These are phyloP conservation scores for Onchidella celtica DNA, from an alignment of 2,888 invertebrate genomes.

Conservation along the genomic window DNA sequence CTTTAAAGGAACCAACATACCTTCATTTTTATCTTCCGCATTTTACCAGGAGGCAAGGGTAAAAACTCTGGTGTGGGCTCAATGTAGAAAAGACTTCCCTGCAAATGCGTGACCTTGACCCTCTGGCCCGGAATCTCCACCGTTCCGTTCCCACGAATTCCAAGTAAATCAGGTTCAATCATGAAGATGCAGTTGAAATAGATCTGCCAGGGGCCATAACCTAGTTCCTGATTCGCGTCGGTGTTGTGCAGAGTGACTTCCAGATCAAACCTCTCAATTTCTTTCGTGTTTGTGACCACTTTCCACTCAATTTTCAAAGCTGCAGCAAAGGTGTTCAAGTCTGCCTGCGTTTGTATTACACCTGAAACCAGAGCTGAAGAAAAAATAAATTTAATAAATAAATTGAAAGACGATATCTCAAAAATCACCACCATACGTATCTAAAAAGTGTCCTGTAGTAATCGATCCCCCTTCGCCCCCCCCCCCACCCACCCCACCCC, in stretches of 20 bases:
- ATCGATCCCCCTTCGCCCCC: neutral
- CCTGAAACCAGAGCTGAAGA: neutral
- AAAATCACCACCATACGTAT: neutral
- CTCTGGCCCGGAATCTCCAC: slow-evolving; percentile 54
- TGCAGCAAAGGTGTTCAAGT: slow-evolving; percentile 52
- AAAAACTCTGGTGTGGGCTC: slow-evolving; percentile 54
- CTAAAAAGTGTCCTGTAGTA: neutral
- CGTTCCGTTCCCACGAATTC: slow-evolving; percentile 18
- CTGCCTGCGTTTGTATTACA: slow-evolving; percentile 11
- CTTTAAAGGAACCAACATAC: too few species aligned
- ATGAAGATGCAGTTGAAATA: slow-evolving; percentile 60
- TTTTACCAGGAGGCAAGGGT: slow-evolving; percentile 47
- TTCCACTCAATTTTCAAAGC: slow-evolving; percentile 50
- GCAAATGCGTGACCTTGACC: slow-evolving; percentile 59
- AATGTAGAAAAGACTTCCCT: slow-evolving; percentile 62
- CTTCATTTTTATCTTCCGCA: slow-evolving; percentile 32
- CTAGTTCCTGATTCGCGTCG: slow-evolving; percentile 47
- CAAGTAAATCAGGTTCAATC: slow-evolving; percentile 48
- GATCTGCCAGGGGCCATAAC: slow-evolving; percentile 63
- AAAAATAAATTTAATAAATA: neutral
- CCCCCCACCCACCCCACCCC: neutral
- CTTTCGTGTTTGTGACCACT: slow-evolving; percentile 54
- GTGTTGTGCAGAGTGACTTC: slow-evolving; percentile 49
- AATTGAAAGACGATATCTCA: neutral
- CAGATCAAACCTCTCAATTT: slow-evolving; percentile 23